These are phyloP conservation scores for Brenthis ino DNA, from an alignment of 2,888 invertebrate genomes.

Conservation along the genomic window DNA sequence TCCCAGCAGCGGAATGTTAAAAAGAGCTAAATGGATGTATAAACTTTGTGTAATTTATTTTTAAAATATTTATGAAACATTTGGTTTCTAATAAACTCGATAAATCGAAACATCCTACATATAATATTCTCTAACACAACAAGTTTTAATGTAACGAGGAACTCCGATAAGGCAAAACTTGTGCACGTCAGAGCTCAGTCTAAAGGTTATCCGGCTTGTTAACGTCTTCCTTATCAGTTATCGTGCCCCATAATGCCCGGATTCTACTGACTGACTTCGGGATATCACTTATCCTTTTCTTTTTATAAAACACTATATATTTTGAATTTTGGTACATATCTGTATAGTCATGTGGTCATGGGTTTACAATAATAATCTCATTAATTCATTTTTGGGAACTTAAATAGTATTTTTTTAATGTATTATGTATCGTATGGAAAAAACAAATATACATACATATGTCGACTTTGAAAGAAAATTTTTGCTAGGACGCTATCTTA, in stretches of 20 bases:
- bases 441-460: no score
- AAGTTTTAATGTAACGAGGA: slow-evolving; percentile 6
- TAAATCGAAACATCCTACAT: not conserved
- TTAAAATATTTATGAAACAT: no score
- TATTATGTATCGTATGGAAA: no score
- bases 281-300: not conserved
- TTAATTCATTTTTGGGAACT: no score
- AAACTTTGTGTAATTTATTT: no score
- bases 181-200: slow-evolving; percentile 8
- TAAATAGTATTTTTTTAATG: no score
- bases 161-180: not conserved
- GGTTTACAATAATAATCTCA: no score
- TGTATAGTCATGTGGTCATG: not conserved
- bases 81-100: no score
- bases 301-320: not conserved
- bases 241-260: slow-evolving; percentile 8
- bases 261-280: not conserved
- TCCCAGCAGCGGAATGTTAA: no score
- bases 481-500: no score
- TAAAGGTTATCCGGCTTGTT: slow-evolving; percentile 17
- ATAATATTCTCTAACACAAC: not conserved
- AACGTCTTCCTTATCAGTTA: slow-evolving; percentile 16
- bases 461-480: not conserved
- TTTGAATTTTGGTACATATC: not conserved
- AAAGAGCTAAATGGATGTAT: no score